phyloP scores from a whole-genome alignment of 37 sponge, comb jelly and placozoan genomes.

The Diacarnus erythraeanus region DNA sequence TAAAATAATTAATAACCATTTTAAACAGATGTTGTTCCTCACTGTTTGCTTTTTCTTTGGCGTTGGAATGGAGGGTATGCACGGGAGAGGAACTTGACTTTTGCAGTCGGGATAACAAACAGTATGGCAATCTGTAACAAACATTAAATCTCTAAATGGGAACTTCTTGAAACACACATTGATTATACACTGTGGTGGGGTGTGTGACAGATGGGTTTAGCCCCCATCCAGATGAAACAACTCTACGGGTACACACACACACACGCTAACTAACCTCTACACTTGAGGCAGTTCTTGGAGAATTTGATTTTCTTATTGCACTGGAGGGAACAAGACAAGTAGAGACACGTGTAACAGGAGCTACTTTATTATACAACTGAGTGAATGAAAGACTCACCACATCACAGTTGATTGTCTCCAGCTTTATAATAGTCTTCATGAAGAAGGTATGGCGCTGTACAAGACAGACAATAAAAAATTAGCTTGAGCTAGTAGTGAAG shows the following conservation, averaged over 20 bases:
- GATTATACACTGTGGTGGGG: too few relatives aligned
- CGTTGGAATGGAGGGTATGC: conserved; percentile 82
- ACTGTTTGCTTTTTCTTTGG: conserved; percentile 65
- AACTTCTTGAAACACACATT: too few relatives aligned
- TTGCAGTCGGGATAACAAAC: conserved; percentile 81
- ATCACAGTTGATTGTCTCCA: conserved; percentile 57
- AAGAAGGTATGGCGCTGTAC: conserved; percentile 66
- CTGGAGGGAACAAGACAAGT: conserved; percentile 10
- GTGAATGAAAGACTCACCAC: conserved; percentile 55
- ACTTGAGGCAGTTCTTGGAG: conserved; percentile 55
- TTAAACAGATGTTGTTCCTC: too few relatives aligned
- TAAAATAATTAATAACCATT: too few relatives aligned
- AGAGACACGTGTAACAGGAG: too few relatives aligned
- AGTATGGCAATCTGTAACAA: conserved; percentile 82
- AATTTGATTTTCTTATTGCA: conserved; percentile 77
- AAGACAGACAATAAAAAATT: neutral
- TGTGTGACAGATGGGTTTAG: too few relatives aligned
- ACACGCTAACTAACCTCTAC: conserved; percentile 47
- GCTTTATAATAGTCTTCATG: conserved; percentile 65
- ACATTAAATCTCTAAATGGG: too few relatives aligned
- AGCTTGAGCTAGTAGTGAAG: neutral
- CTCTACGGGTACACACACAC: too few relatives aligned
- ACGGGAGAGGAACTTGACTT: conserved; percentile 77
- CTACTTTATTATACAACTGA: too few relatives aligned
- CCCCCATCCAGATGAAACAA: too few relatives aligned